These are phyloP conservation scores for Archocentrus centrarchus DNA, from an alignment of 2,113 vertebrate genomes.

Conservation along the genomic window DNA sequence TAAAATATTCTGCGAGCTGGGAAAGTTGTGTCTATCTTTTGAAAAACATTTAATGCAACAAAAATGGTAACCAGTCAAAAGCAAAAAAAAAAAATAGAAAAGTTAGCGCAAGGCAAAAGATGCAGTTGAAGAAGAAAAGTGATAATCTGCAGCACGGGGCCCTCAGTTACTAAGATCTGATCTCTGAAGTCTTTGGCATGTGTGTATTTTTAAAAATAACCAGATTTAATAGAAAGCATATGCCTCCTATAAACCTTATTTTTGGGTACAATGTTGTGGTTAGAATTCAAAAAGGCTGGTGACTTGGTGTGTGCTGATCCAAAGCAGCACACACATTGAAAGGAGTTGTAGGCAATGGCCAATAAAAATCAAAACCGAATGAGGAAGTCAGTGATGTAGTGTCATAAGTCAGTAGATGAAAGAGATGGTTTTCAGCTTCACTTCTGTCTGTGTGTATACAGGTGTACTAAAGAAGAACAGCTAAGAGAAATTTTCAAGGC, in stretches of 20 bases:
- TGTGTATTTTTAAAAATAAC: not conserved
- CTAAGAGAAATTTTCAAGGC: not conserved
- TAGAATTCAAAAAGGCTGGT: not conserved
- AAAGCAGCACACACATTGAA: not conserved
- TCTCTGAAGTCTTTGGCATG: not conserved
- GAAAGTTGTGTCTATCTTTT: not conserved
- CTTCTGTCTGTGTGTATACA: not conserved
- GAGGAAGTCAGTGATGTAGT: not conserved
- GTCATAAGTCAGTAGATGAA: not conserved
- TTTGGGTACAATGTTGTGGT: not conserved
- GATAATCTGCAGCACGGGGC: not conserved
- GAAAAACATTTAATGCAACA: not conserved
- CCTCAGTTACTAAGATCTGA: slow-evolving; percentile 14
- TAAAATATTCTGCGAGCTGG: not conserved
- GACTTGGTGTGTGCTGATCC: not conserved
- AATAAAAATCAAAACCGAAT: not conserved
- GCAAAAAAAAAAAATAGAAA: not conserved
- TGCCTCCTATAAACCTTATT: not conserved
- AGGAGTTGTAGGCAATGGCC: not conserved
- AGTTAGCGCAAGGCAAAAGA: not conserved
- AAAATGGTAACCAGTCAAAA: slow-evolving; percentile 47
- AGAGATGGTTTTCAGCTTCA: not conserved
- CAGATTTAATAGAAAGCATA: not conserved
- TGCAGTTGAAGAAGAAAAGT: not conserved
- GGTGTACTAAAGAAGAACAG: not conserved